Conservation (phyloP, 2,113 vertebrate genomes). For the Laterallus jamaicensis region DNA sequence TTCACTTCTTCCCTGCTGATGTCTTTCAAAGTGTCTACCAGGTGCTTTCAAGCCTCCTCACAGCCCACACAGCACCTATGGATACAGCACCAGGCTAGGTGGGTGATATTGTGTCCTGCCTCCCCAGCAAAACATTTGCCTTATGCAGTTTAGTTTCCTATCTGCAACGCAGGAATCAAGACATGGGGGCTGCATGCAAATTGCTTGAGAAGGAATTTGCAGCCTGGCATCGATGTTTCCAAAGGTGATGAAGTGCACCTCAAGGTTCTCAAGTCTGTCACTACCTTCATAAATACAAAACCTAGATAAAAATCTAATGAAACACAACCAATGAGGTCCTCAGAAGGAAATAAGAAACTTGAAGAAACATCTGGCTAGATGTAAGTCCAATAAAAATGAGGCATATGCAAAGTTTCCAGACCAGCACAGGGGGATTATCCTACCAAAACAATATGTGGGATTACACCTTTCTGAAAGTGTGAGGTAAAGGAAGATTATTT, state of each 20-base stretch:
- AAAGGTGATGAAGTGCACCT: neutral
- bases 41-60: neutral
- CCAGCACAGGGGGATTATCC: neutral
- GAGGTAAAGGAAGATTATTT: neutral
- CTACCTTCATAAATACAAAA: neutral
- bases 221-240: neutral
- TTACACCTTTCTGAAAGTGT: neutral
- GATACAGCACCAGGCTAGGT: neutral
- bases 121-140: rapidly evolving
- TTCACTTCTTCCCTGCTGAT: neutral
- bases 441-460: neutral
- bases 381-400: neutral
- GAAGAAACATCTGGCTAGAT: conserved; percentile 17
- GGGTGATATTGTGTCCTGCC: neutral
- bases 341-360: neutral
- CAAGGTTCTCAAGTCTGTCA: neutral
- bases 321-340: neutral
- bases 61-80: neutral
- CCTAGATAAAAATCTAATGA: neutral
- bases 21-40: rapidly evolving
- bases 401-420: neutral
- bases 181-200: rapidly evolving
- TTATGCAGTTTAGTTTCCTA: neutral
- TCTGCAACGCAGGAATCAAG: neutral
- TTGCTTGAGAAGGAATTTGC: neutral